Evolutionary conservation across 2,888 invertebrate genomes (phyloP), one percentile per base, ranked within the genome.

Genomic region (Hyalella azteca): DNA sequence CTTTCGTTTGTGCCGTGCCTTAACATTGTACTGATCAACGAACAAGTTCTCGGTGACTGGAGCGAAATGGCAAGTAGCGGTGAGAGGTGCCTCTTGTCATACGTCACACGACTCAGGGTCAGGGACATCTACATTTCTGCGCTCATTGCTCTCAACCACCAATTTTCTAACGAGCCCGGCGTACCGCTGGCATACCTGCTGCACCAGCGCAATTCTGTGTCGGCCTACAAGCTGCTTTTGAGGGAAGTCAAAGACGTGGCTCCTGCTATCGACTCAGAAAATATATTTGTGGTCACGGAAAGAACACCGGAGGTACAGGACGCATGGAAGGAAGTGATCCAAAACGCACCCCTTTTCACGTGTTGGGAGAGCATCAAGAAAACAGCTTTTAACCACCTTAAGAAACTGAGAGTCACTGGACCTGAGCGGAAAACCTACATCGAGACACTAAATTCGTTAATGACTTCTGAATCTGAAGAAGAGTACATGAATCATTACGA

Each of bases 301-400:
- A 75, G 45, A 29, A 45, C 29, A 3, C 5, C 45, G n/a, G 75
- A 41, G 45, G 45, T 75, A 13, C 75, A 75, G 29, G 75, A 75
- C 19, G 36, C 75, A 41, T 75, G 75, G 75, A 29, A 26, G 22
- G 41, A 45, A 41, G 75, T 75, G 13, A 75, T 75, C 13, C 75
- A 41, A 5, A 26, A 75, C 40, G 45, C 41, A 3, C 40, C 45
- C 0, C 40, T 45, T 26, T 75, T 75, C n/a, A 75, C 75, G 29
- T 75, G 75, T 39, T 75, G 75, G 75, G 45, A 75, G 3, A 45
- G 45, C 45, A 75, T 75, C 29, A 75, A 75, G 29, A 75, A 75
- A 45, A 45, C 45, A 40, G 45, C 75, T n/a, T 45, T 45, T 45
- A 75, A 45, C 45, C 45, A 41, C 45, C 40, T 75, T 5, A 75